Evolutionary conservation across 2,797 vertebrate species (phyloP).

Genomic region (Monodelphis domestica): DNA sequence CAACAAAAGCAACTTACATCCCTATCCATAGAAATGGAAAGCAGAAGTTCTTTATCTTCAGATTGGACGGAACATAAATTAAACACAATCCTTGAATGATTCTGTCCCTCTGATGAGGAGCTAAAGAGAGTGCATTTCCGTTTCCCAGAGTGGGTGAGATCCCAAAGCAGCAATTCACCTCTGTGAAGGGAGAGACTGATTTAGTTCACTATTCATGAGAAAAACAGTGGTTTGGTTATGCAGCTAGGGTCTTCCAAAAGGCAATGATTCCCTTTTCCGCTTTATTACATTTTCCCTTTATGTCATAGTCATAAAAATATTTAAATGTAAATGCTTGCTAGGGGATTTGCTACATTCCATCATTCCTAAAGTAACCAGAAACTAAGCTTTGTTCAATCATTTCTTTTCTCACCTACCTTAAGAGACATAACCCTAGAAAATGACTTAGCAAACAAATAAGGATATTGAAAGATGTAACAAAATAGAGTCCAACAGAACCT

Average conservation of each 20-base stretch:
- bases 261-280: neutral
- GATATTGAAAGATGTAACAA: slow-evolving; percentile 32
- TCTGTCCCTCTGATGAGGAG: slow-evolving; percentile 91
- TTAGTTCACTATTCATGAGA: slow-evolving; percentile 31
- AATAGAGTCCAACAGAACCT: neutral
- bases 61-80: slow-evolving; percentile 89
- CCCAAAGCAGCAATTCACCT: slow-evolving; percentile 95
- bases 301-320: neutral
- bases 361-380: neutral
- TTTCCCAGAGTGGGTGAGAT: slow-evolving; percentile 91
- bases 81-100: slow-evolving; percentile 95
- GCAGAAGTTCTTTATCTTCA: slow-evolving; percentile 87
- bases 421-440: slow-evolving; percentile 32
- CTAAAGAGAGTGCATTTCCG: slow-evolving; percentile 92
- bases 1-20: slow-evolving; percentile 83
- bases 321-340: neutral
- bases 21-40: slow-evolving; percentile 96
- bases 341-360: neutral
- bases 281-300: neutral
- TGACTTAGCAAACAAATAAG: neutral
- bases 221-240: neutral
- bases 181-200: slow-evolving; percentile 80
- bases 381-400: neutral
- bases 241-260: neutral
- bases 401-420: slow-evolving; percentile 21